Evolutionary conservation across 2,888 invertebrate species (phyloP).

Genomic region (Laspeyria flexula): DNA sequence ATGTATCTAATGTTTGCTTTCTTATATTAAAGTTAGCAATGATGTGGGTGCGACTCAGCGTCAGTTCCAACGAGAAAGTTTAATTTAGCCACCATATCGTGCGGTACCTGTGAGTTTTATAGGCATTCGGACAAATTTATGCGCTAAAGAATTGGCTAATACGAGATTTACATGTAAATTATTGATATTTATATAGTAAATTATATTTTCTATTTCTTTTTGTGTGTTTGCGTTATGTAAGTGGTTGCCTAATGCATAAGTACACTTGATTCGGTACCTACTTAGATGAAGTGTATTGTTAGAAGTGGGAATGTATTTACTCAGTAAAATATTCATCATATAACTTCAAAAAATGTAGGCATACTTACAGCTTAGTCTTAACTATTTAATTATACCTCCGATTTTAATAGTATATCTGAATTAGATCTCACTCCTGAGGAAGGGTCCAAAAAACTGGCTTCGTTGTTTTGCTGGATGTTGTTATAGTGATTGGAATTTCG

Average conservation of each 20-base stretch:
- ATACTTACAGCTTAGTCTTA: too few species aligned
- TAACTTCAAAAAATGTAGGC: too few species aligned
- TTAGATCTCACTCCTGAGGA: too few species aligned
- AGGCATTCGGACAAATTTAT: conserved; percentile 38
- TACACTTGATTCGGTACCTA: background rate
- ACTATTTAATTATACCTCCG: too few species aligned
- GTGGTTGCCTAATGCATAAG: background rate
- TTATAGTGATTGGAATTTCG: too few species aligned
- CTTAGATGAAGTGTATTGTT: too few species aligned
- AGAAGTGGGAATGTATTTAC: too few species aligned
- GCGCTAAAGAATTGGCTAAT: conserved; percentile 31
- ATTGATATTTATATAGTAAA: conserved; percentile 23
- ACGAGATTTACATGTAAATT: conserved; percentile 40
- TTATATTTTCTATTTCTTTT: conserved; percentile 13
- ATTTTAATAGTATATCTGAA: too few species aligned
- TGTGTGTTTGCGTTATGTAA: conserved; percentile 8
- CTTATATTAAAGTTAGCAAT: conserved; percentile 55
- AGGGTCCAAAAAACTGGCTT: too few species aligned
- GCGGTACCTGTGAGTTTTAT: conserved; percentile 33
- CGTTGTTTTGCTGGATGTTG: too few species aligned
- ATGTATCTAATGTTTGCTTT: conserved; percentile 55
- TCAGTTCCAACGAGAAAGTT: conserved; percentile 55
- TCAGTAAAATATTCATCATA: too few species aligned
- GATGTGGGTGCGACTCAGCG: conserved; percentile 45
- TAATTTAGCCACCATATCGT: conserved; percentile 43